Percentiles rank a stretch among this genome's conserved stretches.
phyloP scores from a whole-genome alignment of 2,888 invertebrate species.

The Tachina grossa region DNA sequence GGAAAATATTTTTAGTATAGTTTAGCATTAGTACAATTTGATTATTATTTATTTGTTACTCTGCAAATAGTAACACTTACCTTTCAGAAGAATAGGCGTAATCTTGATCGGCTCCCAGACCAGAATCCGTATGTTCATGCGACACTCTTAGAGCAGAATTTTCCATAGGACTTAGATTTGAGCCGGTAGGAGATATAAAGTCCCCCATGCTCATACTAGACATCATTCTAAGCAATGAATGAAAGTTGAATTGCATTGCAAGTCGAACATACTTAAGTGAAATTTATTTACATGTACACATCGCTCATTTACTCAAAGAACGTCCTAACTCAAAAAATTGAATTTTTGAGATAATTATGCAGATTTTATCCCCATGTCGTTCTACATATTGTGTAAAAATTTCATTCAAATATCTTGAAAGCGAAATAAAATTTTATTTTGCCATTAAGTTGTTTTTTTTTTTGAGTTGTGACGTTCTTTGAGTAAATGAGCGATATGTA shows the following conservation, averaged over 20 bases:
- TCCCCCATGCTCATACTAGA: conserved; percentile 83
- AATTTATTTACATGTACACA: too few relatives aligned
- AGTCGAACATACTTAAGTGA: neutral
- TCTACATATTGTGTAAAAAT: too few relatives aligned
- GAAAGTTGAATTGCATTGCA: neutral
- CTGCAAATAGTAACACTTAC: conserved; percentile 79
- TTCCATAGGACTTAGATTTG: conserved; percentile 82
- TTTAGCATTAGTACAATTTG: neutral
- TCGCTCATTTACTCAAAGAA: too few relatives aligned
- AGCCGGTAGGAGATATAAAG: conserved; percentile 82
- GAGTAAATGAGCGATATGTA: too few relatives aligned
- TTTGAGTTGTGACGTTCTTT: too few relatives aligned
- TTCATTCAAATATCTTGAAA: too few relatives aligned
- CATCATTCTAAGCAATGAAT: conserved; percentile 80
- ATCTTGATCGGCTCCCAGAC: conserved; percentile 90
- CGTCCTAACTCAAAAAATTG: too few relatives aligned
- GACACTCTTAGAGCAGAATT: conserved; percentile 85
- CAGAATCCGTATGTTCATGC: conserved; percentile 91
- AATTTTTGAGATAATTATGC: too few relatives aligned
- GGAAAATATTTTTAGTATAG: conserved; percentile 27
- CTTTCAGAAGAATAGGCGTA: conserved; percentile 88
- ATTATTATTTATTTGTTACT: neutral
- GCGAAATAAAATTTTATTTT: too few relatives aligned
- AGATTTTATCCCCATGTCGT: too few relatives aligned
- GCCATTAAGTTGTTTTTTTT: too few relatives aligned